Percentiles rank a stretch among this genome's conserved stretches.
Conservation (phyloP, 1,140 invertebrate genomes). For the Camponotus floridanus region DNA sequence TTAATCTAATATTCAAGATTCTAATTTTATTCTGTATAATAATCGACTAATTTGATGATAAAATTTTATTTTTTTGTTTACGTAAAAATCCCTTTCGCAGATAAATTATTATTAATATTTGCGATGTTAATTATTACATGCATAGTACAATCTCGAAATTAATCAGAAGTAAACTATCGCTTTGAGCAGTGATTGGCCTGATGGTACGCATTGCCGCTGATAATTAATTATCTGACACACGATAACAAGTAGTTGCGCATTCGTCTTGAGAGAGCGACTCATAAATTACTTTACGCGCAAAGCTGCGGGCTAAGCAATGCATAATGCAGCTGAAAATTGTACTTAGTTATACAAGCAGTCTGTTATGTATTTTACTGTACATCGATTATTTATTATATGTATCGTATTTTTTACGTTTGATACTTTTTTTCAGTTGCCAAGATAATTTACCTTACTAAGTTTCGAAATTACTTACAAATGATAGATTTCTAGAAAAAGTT, state of each 20-base stretch:
- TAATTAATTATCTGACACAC: constrained; percentile 53
- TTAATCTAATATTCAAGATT: background rate
- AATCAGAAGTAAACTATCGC: constrained; percentile 2
- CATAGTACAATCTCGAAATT: constrained; percentile 21
- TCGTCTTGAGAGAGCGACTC: constrained; percentile 53
- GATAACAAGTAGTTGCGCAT: constrained; percentile 59
- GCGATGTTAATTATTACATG: background rate
- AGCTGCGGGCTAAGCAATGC: constrained; percentile 26
- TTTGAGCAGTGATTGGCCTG: background rate
- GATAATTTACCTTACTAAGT: constrained; percentile 21
- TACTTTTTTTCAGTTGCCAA: background rate
- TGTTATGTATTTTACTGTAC: background rate
- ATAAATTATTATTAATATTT: background rate
- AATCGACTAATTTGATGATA: background rate
- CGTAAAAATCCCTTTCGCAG: background rate
- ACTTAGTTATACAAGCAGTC: background rate
- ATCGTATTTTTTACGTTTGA: constrained; percentile 29
- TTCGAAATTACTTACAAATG: background rate
- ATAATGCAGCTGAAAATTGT: constrained; percentile 43
- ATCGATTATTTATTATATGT: constrained; percentile 31
- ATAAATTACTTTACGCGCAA: constrained; percentile 45
- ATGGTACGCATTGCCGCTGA: background rate
- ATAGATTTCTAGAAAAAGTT: background rate
- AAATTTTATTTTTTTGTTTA: background rate
- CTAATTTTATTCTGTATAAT: background rate